Conservation (phyloP, 2,113 vertebrate species). For the Acanthisitta chloris region DNA sequence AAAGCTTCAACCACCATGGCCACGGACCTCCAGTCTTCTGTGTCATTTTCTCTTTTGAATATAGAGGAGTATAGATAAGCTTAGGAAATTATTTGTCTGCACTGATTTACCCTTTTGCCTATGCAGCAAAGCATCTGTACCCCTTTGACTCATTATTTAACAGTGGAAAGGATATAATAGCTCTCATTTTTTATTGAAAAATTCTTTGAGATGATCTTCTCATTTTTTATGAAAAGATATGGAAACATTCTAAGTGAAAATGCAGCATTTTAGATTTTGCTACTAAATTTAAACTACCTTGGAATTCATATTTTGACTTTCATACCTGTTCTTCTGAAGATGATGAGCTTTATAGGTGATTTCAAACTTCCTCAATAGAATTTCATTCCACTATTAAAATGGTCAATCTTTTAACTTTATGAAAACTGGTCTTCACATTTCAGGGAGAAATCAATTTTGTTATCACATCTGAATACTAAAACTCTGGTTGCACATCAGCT, state of each 20-base stretch:
- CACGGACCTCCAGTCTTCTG: neutral
- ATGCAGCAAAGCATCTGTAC: neutral
- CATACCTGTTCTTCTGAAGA: neutral
- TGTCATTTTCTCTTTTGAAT: neutral
- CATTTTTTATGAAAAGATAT: neutral
- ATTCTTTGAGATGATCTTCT: neutral
- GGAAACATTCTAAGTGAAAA: neutral
- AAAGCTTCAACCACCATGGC: neutral
- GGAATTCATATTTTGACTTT: neutral
- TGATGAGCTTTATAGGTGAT: neutral
- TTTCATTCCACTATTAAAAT: neutral
- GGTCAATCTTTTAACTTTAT: neutral
- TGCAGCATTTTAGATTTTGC: neutral
- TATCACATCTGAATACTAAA: neutral
- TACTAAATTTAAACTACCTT: neutral
- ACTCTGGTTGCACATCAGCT: neutral
- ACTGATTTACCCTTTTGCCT: neutral
- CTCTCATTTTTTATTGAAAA: neutral
- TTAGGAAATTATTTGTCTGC: neutral
- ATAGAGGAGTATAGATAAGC: neutral
- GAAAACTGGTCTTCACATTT: neutral
- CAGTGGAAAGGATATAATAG: neutral
- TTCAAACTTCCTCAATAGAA: neutral
- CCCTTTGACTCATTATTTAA: neutral
- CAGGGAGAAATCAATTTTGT: neutral